Evolutionary conservation across 2,113 vertebrate species (phyloP).

Genomic region (Cyprinus carpio): DNA sequence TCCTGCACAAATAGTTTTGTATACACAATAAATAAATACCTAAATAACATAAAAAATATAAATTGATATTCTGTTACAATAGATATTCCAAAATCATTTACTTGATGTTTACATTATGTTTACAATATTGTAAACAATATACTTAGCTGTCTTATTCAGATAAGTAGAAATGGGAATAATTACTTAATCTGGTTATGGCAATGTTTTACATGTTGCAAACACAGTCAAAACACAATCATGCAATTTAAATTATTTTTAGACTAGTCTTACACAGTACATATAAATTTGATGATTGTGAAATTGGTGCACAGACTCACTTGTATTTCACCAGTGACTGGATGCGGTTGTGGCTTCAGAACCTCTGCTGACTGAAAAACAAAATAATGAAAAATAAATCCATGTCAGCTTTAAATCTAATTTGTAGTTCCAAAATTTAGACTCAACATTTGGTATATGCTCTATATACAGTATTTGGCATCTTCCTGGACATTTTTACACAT

Average conservation of each 20-base stretch:
- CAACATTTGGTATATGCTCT: not conserved
- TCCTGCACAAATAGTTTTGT: not conserved
- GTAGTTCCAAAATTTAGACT: not conserved
- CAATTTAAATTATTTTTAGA: too few relatives aligned
- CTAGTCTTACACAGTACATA: not conserved
- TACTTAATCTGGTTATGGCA: not conserved
- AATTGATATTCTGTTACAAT: too few relatives aligned
- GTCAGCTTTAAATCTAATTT: not conserved
- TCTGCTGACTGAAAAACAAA: conserved; percentile 80
- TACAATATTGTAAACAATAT: not conserved
- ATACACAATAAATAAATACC: not conserved
- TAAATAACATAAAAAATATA: not conserved
- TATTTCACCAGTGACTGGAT: conserved; percentile 95
- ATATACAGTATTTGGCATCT: not conserved
- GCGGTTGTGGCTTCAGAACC: conserved; percentile 76
- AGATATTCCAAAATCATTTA: not conserved
- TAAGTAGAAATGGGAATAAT: not conserved
- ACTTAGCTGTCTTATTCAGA: not conserved
- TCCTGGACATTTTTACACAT: not conserved
- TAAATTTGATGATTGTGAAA: not conserved
- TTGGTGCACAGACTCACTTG: conserved; percentile 78
- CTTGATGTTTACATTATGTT: not conserved
- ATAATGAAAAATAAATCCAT: conserved; percentile 1
- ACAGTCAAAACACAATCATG: not conserved
- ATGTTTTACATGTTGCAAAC: not conserved